These are phyloP conservation scores for Cremastinae sp. DNA, from an alignment of 2,888 invertebrate species.

Conservation along the genomic window DNA sequence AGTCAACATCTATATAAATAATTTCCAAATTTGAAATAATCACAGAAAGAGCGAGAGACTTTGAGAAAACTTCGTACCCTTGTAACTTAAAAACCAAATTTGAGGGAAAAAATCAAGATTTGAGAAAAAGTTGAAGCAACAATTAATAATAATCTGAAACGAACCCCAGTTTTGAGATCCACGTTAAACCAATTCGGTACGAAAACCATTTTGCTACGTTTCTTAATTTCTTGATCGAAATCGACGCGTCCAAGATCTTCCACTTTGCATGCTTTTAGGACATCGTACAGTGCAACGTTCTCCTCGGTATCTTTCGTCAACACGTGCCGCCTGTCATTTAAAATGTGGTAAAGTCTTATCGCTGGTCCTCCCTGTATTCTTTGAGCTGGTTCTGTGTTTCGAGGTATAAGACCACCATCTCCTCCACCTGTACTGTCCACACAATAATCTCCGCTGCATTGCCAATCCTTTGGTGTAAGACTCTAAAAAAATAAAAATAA, in stretches of 20 bases:
- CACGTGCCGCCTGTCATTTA: slow-evolving; percentile 98
- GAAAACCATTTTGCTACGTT: slow-evolving; percentile 94
- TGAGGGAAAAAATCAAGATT: slow-evolving; percentile 1
- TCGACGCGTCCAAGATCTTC: slow-evolving; percentile 95
- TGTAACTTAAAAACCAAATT: too few species aligned
- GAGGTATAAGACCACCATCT: slow-evolving; percentile 72
- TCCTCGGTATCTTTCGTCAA: slow-evolving; percentile 97
- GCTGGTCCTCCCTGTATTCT: slow-evolving; percentile 94
- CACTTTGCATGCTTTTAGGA: slow-evolving; percentile 91
- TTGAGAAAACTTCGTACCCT: too few species aligned
- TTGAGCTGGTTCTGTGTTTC: slow-evolving; percentile 79
- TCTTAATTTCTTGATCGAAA: slow-evolving; percentile 96
- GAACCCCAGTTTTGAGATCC: slow-evolving; percentile 98
- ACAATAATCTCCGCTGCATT: slow-evolving; percentile 77
- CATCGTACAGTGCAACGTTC: slow-evolving; percentile 95
- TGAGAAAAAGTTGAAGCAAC: not conserved
- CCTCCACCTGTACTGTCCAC: slow-evolving; percentile 72
- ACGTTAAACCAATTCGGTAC: slow-evolving; percentile 99
- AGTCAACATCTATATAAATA: slow-evolving; percentile 90
- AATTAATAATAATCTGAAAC: slow-evolving; percentile 76
- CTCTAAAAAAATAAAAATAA: slow-evolving; percentile 65
- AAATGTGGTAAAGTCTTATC: slow-evolving; percentile 93
- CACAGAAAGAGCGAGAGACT: too few species aligned
- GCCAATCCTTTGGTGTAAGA: slow-evolving; percentile 78
- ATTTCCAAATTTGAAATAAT: too few species aligned